Percentiles rank a stretch among this genome's conserved stretches.
Conservation (phyloP, 2,888 invertebrate species). For the Deroplatys truncata region DNA sequence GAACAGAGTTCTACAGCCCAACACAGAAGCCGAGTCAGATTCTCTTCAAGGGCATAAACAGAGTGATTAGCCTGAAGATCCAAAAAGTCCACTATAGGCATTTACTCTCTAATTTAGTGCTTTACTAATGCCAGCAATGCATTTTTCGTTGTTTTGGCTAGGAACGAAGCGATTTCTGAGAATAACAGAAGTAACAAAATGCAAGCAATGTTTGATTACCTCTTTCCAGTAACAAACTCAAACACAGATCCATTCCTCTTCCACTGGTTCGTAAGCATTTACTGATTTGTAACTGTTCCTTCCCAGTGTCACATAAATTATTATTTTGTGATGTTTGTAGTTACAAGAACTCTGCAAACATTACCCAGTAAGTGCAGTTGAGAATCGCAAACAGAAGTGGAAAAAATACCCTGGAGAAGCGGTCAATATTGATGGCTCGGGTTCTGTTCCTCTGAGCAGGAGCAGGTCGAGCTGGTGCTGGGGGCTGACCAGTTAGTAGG, state of each 20-base stretch:
- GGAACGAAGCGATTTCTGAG: background rate
- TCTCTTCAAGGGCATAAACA: background rate
- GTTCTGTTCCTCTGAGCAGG: slow-evolving; percentile 52
- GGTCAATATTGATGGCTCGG: slow-evolving; percentile 66
- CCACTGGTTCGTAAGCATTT: background rate
- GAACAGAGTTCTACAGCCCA: background rate
- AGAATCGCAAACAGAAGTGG: slow-evolving; percentile 64
- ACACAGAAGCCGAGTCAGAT: no score
- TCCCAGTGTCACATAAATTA: background rate
- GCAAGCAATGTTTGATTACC: background rate
- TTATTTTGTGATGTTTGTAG: background rate
- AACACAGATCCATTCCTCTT: background rate
- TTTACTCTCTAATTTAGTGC: background rate
- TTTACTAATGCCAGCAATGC: background rate
- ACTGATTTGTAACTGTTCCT: background rate
- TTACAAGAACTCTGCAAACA: slow-evolving; percentile 58
- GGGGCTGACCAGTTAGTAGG: slow-evolving; percentile 41
- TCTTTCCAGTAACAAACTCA: background rate
- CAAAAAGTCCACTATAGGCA: background rate
- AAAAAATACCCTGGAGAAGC: slow-evolving; percentile 66
- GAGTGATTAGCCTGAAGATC: no score
- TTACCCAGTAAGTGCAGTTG: slow-evolving; percentile 67
- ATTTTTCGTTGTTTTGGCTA: background rate
- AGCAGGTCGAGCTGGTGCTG: slow-evolving; percentile 32
- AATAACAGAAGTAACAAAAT: background rate